Evolutionary conservation across 2,797 vertebrate species (phyloP).

Genomic region (Meda fulgida): DNA sequence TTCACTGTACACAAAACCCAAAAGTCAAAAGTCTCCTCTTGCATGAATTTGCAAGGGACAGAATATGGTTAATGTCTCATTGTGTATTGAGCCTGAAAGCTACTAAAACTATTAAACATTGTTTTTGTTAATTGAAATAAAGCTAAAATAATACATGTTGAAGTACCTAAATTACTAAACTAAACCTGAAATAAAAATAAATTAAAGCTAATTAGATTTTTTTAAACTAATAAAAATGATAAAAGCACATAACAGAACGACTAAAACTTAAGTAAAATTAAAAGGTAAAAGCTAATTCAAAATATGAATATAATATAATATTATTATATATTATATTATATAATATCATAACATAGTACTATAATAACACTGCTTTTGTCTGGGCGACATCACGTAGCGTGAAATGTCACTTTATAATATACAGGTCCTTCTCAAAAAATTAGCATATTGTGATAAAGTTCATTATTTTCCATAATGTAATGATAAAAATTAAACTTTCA

Average conservation of each 20-base stretch:
- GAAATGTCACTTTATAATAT: neutral
- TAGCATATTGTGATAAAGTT: too few relatives aligned
- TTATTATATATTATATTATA: neutral
- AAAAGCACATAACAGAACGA: neutral
- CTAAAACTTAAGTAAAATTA: neutral
- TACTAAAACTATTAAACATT: neutral
- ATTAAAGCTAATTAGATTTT: neutral
- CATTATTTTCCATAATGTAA: too few relatives aligned
- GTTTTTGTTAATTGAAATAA: neutral
- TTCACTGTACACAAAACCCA: constrained; percentile 26
- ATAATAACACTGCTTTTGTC: neutral
- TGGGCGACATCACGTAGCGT: neutral
- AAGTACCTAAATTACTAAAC: neutral
- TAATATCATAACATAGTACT: neutral
- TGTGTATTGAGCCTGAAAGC: neutral
- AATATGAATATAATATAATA: neutral
- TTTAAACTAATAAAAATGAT: neutral
- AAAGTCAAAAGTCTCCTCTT: neutral
- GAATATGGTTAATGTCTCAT: constrained; percentile 22
- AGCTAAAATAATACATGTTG: too few relatives aligned
- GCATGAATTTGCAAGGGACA: constrained; percentile 24
- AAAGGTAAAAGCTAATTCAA: neutral
- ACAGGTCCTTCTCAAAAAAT: too few relatives aligned
- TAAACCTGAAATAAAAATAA: neutral
- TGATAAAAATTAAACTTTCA: too few relatives aligned